Percentiles rank a stretch among this genome's conserved stretches.
These are phyloP conservation scores for Planococcus citri DNA, from an alignment of 1,140 invertebrate species.

Conservation along the genomic window DNA sequence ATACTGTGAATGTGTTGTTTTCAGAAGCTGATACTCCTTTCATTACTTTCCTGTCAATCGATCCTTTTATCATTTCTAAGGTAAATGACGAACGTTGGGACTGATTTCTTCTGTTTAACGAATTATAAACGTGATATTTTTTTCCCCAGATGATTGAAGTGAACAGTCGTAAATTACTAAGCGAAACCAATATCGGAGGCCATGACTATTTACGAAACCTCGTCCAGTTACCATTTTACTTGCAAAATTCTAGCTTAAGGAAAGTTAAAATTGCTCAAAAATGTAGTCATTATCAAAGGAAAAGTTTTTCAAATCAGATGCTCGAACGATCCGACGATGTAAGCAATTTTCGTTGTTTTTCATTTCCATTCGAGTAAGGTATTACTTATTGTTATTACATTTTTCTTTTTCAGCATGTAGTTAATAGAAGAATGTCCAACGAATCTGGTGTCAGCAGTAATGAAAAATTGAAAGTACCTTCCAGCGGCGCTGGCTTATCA, in stretches of 20 bases:
- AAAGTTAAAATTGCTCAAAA: conserved; percentile 77
- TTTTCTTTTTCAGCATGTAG: conserved; percentile 35
- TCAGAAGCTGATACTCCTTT: conserved; percentile 82
- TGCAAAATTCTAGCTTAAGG: conserved; percentile 88
- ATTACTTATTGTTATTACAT: too few species aligned
- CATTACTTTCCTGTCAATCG: conserved; percentile 84
- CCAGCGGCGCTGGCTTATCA: background rate
- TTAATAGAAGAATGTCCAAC: conserved; percentile 58
- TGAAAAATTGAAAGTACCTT: conserved; percentile 44
- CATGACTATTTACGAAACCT: conserved; percentile 92
- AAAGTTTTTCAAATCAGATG: conserved; percentile 25
- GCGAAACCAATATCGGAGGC: conserved; percentile 78
- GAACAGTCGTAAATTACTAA: conserved; percentile 71
- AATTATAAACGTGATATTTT: conserved; percentile 15
- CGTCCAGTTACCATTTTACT: conserved; percentile 93
- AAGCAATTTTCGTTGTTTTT: background rate
- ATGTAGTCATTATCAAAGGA: conserved; percentile 36
- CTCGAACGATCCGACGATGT: conserved; percentile 21
- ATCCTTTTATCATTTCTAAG: conserved; percentile 94
- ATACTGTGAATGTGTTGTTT: conserved; percentile 89
- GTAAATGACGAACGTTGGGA: too few species aligned
- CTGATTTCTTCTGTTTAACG: too few species aligned
- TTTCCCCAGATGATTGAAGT: conserved; percentile 68
- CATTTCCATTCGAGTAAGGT: conserved; percentile 11
- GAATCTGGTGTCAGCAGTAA: conserved; percentile 60